Base-by-base conservation (phyloP, 2,797 vertebrate species). In the Bovichtus diacanthus region DNA sequence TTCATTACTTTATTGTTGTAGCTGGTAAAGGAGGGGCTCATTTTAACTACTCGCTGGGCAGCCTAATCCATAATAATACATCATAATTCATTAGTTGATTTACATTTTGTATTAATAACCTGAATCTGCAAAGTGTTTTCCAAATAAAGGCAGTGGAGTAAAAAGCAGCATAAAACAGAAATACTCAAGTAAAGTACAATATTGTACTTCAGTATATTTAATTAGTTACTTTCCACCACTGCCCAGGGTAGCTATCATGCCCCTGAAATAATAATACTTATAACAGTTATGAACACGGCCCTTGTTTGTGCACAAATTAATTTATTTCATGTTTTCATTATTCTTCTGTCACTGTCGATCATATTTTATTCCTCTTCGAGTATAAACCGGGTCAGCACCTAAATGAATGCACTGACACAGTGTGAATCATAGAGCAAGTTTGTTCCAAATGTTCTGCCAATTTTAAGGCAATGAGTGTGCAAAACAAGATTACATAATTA, bases 401-500 rank as follows among this genome's bases (percentile, higher is more conserved):
- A 6, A 29, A 50, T 49, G 46, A 46, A 50, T 19, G 58, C 47
- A 63, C 12, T 9, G 25, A 68, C 23, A 13, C 41, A 55, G 3
- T 18, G 6, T 70, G 54, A 55, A 34, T 58, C 15, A 64, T 1
- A 21, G 5, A 10, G 15, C 55, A 5, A 69, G 53, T 71, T 70
- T 61, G 55, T 11, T 55, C 23, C 2, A 53, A 47, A 70, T 59
- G 39, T 47, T 70, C 9, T 46, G 13, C 13, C 38, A 38, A 9
- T 55, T 62, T 41, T 9, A 39, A 38, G 46, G 19, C 25, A 15
- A 50, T 6, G 2, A 50, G 34, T 58, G 43, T 70, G 53, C 19
- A 41, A 75, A 68, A 69, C 53, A 39, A 49, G 47, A 71, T 76
- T 67, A 61, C 36, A 56, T 76, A 31, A 81, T 77, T 53, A 60